phyloP scores from a whole-genome alignment of 2,113 vertebrate species.

The Recurvirostra avosetta region DNA sequence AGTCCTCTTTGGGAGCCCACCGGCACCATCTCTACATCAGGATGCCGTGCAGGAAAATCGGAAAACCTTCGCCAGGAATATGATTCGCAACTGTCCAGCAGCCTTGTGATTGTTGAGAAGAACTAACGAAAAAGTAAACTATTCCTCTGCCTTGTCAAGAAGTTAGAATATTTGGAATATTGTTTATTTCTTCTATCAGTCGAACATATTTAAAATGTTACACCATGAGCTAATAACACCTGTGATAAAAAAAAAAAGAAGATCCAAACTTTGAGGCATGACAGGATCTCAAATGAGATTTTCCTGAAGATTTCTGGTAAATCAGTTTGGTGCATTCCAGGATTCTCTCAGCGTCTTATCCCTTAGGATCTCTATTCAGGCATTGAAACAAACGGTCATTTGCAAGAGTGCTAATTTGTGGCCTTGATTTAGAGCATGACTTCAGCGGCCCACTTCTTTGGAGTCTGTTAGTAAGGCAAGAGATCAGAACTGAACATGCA shows the following conservation, averaged over 20 bases:
- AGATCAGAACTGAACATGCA: neutral
- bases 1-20: neutral
- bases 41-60: neutral
- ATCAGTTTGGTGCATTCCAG: neutral
- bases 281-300: neutral
- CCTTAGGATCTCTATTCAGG: neutral
- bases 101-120: neutral
- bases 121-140: neutral
- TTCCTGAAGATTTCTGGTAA: neutral
- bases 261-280: neutral
- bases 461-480: neutral
- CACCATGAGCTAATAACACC: neutral
- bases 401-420: neutral
- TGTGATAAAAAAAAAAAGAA: neutral
- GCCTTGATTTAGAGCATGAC: neutral
- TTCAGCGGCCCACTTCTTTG: neutral
- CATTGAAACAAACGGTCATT: neutral
- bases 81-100: neutral
- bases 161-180: neutral
- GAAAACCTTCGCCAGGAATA: neutral
- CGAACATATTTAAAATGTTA: neutral
- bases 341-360: rapidly evolving
- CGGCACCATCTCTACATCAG: neutral
- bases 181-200: neutral
- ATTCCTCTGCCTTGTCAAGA: neutral